phyloP scores from a whole-genome alignment of 2,113 vertebrate species.

The Psilopsiagon aymara region DNA sequence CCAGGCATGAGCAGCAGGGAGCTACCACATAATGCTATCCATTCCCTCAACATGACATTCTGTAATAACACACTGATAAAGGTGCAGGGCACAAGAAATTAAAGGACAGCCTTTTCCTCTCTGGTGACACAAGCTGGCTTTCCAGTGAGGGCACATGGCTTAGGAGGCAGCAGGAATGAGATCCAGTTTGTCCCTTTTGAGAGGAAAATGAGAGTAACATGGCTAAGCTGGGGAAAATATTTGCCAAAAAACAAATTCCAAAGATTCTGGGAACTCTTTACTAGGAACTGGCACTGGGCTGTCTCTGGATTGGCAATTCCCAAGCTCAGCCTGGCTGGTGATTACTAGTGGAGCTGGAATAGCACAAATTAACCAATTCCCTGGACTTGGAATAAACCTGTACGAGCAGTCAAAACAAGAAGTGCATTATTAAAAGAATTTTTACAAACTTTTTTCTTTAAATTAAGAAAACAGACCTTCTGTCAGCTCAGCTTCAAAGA shows the following conservation, averaged over 20 bases:
- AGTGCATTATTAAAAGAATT: not conserved
- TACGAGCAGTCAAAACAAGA: not conserved
- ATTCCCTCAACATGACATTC: not conserved
- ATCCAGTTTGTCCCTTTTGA: not conserved
- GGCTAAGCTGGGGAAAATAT: not conserved
- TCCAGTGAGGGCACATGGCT: not conserved
- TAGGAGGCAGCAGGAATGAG: not conserved
- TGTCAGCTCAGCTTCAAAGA: not conserved
- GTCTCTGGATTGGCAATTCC: not conserved
- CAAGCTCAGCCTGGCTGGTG: not conserved
- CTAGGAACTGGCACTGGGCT: not conserved
- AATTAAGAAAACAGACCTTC: not conserved
- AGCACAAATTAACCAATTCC: not conserved
- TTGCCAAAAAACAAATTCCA: not conserved
- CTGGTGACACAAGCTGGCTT: not conserved
- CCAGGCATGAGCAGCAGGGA: not conserved
- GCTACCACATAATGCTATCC: not conserved
- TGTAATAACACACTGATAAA: not conserved
- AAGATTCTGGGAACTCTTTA: not conserved
- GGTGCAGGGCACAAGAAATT: not conserved
- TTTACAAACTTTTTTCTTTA: not conserved
- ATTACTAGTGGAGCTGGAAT: not conserved
- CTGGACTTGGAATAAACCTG: not conserved
- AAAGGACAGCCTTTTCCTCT: not conserved
- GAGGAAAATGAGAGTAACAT: not conserved